Percentiles rank a stretch among this genome's conserved stretches.
These are phyloP conservation scores for Megalurothrips usitatus DNA, from an alignment of 2,888 invertebrate species.

Conservation along the genomic window DNA sequence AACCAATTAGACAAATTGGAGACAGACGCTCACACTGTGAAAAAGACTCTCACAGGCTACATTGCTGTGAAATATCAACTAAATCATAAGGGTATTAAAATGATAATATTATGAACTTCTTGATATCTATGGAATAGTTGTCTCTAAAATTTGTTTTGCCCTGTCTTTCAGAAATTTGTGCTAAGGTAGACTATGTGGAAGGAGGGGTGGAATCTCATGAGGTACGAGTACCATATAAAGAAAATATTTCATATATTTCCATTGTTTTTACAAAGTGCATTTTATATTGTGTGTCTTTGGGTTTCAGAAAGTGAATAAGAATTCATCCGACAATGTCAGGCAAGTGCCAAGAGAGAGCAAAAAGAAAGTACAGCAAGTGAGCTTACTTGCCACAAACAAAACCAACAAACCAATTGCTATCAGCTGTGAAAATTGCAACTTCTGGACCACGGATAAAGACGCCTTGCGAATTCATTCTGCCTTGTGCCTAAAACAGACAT, in stretches of 20 bases:
- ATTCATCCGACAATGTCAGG: background rate
- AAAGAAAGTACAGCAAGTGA: background rate
- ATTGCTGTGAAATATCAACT: constrained; percentile 1
- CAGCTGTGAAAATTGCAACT: background rate
- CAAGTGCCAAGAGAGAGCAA: background rate
- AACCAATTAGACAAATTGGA: background rate
- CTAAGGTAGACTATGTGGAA: background rate
- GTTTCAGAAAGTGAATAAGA: background rate
- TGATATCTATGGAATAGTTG: background rate
- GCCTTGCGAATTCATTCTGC: constrained; percentile 2
- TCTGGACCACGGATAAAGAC: background rate
- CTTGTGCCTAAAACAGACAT: background rate
- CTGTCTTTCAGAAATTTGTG: background rate
- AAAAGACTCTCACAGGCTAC: background rate
- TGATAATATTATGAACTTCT: too few species aligned
- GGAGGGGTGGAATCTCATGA: background rate
- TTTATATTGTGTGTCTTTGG: background rate
- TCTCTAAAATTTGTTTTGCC: background rate
- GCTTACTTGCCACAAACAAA: background rate
- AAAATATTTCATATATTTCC: background rate
- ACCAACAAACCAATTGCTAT: background rate
- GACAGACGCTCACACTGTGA: background rate
- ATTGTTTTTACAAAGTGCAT: background rate
- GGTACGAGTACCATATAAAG: too few species aligned
- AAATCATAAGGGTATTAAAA: background rate